Percentiles rank a stretch among this genome's conserved stretches.
These are phyloP conservation scores for Sebastes iracundus DNA, from an alignment of 2,797 vertebrate genomes.

Conservation along the genomic window DNA sequence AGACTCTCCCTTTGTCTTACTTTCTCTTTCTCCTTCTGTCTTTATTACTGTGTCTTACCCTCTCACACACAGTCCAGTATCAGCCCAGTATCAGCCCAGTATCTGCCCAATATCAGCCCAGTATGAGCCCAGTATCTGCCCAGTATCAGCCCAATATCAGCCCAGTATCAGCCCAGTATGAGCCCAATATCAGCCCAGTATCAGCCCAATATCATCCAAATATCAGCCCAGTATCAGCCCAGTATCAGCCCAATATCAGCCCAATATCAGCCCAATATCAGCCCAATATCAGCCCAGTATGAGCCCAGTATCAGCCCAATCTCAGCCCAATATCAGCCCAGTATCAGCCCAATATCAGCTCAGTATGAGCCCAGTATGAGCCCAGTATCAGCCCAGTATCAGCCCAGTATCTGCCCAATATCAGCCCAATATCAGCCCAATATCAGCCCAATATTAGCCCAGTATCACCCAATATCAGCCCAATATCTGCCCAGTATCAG, in stretches of 20 bases:
- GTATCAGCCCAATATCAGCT: fast-evolving
- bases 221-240: too few relatives aligned
- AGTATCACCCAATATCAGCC: too few relatives aligned
- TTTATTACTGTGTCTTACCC: neutral
- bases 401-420: fast-evolving
- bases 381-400: too few relatives aligned
- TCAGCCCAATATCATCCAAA: fast-evolving
- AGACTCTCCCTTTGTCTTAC: constrained; percentile 12
- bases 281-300: too few relatives aligned
- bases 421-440: fast-evolving
- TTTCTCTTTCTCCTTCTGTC: neutral
- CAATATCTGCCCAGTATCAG: fast-evolving
- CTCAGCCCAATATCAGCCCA: too few relatives aligned
- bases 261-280: too few relatives aligned
- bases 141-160: fast-evolving
- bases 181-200: fast-evolving
- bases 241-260: fast-evolving
- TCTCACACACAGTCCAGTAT: too few relatives aligned
- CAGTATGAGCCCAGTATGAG: too few relatives aligned
- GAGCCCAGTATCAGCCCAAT: too few relatives aligned
- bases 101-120: too few relatives aligned
- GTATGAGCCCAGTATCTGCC: fast-evolving
- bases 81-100: too few relatives aligned
- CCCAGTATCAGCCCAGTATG: fast-evolving
- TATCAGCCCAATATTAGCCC: too few relatives aligned